Base-by-base conservation (phyloP, 2,113 vertebrate species). In the Pluvianellus socialis region DNA sequence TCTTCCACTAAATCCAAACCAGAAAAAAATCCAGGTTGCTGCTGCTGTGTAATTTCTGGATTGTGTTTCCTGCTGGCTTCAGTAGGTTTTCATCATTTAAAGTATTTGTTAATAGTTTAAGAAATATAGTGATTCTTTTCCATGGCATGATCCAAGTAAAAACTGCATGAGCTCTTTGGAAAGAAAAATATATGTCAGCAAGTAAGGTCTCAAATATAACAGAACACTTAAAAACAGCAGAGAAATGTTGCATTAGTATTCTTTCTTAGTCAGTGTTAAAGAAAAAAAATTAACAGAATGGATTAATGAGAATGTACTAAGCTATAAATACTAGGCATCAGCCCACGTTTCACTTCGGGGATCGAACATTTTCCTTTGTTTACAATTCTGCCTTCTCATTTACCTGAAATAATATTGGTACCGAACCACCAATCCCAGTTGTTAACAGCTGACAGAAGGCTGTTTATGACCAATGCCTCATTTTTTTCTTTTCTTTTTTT, bases 311-410 rank as follows among this genome's bases (percentile, higher is more conserved):
- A 33, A 72, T 18, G 9, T 68, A 79, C 45, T 63, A 83, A 86
- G n/a, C 45, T 67, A 90, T 82, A 95, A 96, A 94, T 76, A 83
- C 32, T 26, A 90, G 8, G 7, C 20, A 91, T 35, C 22, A 40
- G 38, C 58, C 45, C 35, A 91, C 1, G 0, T 86, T 70, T 96
- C 62, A 70, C 67, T 72, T 90, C 28, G 45, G 32, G n/a, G 52
- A 92, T 88, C 0, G 3, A 97, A 90, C n/a, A 40, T 77, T 88
- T 94, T 65, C 58, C 19, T 80, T 95, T 92, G 53, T 91, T 96
- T 95, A 76, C 58, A 90, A 79, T 83, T 86, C 66, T 95, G 14
- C 84, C n/a, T 89, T 94, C 77, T 80, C 91, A 87, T 92, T 92
- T 95, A 90, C 58, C 77, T 94, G 84, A 95, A 96, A 94, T 76